Evolutionary conservation across 2,888 invertebrate genomes (phyloP).

Genomic region (Anarsia innoxiella): DNA sequence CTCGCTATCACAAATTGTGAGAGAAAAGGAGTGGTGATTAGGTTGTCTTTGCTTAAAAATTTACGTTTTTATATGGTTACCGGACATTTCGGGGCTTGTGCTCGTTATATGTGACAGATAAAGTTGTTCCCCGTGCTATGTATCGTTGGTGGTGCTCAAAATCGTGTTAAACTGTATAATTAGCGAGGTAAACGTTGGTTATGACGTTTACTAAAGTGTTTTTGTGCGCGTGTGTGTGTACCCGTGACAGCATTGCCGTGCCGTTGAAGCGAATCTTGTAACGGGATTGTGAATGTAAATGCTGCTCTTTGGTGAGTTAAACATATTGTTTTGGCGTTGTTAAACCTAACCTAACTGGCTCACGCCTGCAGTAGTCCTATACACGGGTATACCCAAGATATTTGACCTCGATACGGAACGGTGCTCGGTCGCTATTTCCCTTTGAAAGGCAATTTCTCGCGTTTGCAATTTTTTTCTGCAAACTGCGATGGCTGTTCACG

Average conservation of each 20-base stretch:
- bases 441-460: conserved; percentile 48
- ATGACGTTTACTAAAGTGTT: conserved; percentile 68
- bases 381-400: conserved; percentile 25
- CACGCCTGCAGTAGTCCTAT: conserved; percentile 37
- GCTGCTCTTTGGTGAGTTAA: conserved; percentile 56
- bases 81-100: conserved; percentile 41
- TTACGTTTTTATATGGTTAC: conserved; percentile 65
- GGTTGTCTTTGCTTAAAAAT: conserved; percentile 62
- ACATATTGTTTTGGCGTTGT: conserved; percentile 42
- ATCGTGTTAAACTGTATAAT: conserved; percentile 55
- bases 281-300: conserved; percentile 60
- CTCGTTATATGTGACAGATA: conserved; percentile 42
- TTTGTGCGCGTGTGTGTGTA: conserved; percentile 55
- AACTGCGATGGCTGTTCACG: conserved; percentile 29
- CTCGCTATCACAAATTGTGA: conserved; percentile 73
- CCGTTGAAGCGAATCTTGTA: conserved; percentile 69
- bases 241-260: conserved; percentile 61
- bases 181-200: conserved; percentile 65
- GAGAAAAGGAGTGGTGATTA: conserved; percentile 76
- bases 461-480: conserved; percentile 37
- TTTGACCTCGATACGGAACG: conserved; percentile 54
- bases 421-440: conserved; percentile 36
- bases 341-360: conserved; percentile 44
- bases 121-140: conserved; percentile 45
- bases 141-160: conserved; percentile 51